Percentiles rank a stretch among this genome's conserved stretches.
Conservation (phyloP, 2,888 invertebrate species). For the Melolontha melolontha region DNA sequence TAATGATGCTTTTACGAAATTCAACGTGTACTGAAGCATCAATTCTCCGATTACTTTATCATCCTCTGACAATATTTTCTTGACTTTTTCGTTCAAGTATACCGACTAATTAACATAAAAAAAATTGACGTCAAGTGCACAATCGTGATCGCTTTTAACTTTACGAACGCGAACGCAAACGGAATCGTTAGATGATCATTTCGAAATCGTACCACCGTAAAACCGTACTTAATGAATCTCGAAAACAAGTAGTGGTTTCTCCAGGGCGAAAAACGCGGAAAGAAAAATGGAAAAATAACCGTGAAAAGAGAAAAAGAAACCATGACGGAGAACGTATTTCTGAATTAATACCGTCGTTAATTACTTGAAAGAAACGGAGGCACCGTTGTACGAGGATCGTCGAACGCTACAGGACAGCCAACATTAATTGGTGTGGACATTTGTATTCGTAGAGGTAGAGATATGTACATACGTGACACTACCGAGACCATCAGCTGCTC, state of each 20-base stretch:
- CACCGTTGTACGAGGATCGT: conserved; percentile 41
- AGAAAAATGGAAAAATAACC: conserved; percentile 29
- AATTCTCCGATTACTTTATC: conserved; percentile 2
- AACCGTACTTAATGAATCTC: conserved; percentile 25
- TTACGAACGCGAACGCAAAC: conserved; percentile 18
- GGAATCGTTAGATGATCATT: conserved; percentile 32
- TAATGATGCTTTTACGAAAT: too few species aligned
- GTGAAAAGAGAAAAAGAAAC: conserved; percentile 16
- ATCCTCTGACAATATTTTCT: conserved; percentile 15
- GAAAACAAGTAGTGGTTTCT: conserved; percentile 25
- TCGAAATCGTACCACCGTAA: conserved; percentile 33
- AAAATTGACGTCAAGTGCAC: conserved; percentile 24
- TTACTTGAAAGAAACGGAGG: conserved; percentile 39
- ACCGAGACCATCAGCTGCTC: conserved; percentile 48
- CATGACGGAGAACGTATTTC: conserved; percentile 36
- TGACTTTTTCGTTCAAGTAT: conserved; percentile 13
- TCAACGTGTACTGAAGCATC: too few species aligned
- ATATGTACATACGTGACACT: conserved; percentile 49
- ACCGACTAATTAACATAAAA: conserved; percentile 25
- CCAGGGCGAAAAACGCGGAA: conserved; percentile 26
- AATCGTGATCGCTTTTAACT: conserved; percentile 6
- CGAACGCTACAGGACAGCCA: conserved; percentile 42
- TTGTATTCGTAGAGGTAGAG: conserved; percentile 49
- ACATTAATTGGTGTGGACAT: conserved; percentile 51
- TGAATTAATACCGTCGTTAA: conserved; percentile 45